phyloP scores from a whole-genome alignment of 2,888 invertebrate species.

The Apeira syringaria region DNA sequence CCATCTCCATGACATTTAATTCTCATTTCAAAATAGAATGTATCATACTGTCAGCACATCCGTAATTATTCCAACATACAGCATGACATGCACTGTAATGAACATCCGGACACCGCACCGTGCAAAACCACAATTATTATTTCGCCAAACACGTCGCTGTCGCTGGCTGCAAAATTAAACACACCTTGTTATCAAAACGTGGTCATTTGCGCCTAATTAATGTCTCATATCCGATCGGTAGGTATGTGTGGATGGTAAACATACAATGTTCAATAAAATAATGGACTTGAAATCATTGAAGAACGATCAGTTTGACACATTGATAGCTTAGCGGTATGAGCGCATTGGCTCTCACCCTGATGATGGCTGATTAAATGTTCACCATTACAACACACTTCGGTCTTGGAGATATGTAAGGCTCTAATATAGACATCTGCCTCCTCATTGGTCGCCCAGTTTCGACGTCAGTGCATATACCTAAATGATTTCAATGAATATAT shows the following conservation, averaged over 20 bases:
- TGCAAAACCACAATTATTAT: conserved; percentile 48
- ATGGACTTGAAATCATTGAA: too few species aligned
- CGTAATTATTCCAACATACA: conserved; percentile 33
- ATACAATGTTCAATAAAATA: background rate
- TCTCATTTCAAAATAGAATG: conserved; percentile 14
- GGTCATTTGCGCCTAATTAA: conserved; percentile 17
- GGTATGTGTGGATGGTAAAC: background rate
- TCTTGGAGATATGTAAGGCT: too few species aligned
- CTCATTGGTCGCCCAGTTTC: too few species aligned
- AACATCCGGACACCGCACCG: conserved; percentile 42
- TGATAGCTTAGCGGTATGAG: too few species aligned
- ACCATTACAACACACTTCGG: too few species aligned
- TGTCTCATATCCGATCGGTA: background rate
- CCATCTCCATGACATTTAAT: conserved; percentile 9
- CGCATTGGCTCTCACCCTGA: too few species aligned
- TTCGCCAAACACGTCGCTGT: conserved; percentile 36
- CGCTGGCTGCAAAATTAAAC: conserved; percentile 39
- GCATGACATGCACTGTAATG: conserved; percentile 41
- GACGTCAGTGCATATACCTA: too few species aligned
- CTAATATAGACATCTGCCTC: too few species aligned
- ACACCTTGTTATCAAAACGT: conserved; percentile 30
- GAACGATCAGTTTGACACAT: too few species aligned
- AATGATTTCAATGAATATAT: too few species aligned
- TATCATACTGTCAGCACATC: conserved; percentile 12
- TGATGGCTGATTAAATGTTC: too few species aligned